Base-by-base conservation (phyloP, 2,797 vertebrate genomes). In the Trematomus bernacchii region DNA sequence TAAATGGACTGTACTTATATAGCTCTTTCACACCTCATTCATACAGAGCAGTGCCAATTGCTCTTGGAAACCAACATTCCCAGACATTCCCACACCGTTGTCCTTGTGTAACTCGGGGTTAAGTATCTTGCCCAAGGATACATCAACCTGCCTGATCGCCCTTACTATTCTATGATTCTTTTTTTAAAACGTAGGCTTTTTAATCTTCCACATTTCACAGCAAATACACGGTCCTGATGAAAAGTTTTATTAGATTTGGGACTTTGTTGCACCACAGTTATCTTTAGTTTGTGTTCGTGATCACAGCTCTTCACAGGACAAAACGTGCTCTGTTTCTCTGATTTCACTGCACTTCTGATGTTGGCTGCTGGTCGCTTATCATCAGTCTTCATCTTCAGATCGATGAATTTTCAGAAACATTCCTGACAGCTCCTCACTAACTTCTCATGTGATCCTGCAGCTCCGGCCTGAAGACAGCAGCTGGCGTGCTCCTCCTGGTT, bases 401-500 rank as follows among this genome's bases (percentile, higher is more conserved):
- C 15, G 37, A 0, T 42, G 33, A 40, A 42, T 37, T 43, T 21
- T 42, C 55, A 8, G 23, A 80, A 62, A 10, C 48, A 9, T 0
- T 65, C 12, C 21, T 4, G 18, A 54, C 65, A 13, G 27, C 54
- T 83, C 16, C 48, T 67, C n/a, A 15, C 30, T 47, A 54, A 76
- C 54, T 2, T 6, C 42, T 79, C 65, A 53, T 76, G 54, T 85
- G 54, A 51, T 30, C 6, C 60, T 74, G 73, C 79, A 98, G 97
- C 53, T 95, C 94, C 0, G 97, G 96, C 37, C 91, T 97, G 76
- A 95, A 94, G 73, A 96, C 96, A 0, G 96, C 97, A 8, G 95
- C 95, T 3, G 85, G 93, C 0, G 94, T 97, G 66, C 93, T 99
- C 64, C 79, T 97, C 77, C 90, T 98, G 89, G 95, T 98, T 69